Evolutionary conservation across 2,888 invertebrate species (phyloP).

Genomic region (Odontomyia ornata): DNA sequence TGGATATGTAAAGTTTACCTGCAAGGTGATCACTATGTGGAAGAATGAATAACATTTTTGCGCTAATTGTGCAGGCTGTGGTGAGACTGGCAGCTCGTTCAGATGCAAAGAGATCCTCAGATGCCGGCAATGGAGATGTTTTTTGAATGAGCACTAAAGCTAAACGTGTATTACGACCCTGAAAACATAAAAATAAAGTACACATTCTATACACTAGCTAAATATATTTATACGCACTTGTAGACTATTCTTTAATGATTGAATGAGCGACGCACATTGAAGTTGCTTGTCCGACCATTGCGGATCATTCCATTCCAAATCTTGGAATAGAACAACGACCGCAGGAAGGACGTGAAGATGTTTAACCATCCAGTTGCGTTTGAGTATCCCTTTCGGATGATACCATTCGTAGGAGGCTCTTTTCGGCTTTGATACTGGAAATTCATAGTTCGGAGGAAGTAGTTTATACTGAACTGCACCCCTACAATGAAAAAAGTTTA

Average conservation of each 20-base stretch:
- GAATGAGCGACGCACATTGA: conserved; percentile 90
- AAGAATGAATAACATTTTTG: conserved; percentile 91
- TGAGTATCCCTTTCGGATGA: conserved; percentile 91
- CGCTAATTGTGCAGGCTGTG: conserved; percentile 88
- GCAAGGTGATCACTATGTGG: conserved; percentile 89
- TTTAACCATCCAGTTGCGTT: conserved; percentile 95
- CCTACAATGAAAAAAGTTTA: no score
- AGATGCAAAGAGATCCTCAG: conserved; percentile 83
- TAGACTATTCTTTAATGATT: conserved; percentile 72
- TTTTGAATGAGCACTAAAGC: conserved; percentile 92
- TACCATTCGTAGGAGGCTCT: conserved; percentile 94
- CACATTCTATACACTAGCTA: neutral
- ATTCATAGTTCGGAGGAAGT: conserved; percentile 83
- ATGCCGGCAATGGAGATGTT: conserved; percentile 77
- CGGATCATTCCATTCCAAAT: conserved; percentile 96
- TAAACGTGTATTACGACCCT: conserved; percentile 71
- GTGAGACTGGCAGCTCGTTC: conserved; percentile 92
- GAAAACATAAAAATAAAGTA: conserved; percentile 51
- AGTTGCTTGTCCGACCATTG: conserved; percentile 95
- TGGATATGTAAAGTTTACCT: conserved; percentile 60
- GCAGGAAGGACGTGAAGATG: conserved; percentile 90
- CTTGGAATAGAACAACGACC: conserved; percentile 93
- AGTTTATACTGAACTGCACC: conserved; percentile 85
- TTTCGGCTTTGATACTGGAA: conserved; percentile 87
- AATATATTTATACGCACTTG: conserved; percentile 52